phyloP scores from a whole-genome alignment of 2,797 vertebrate genomes.

The Cossypha heuglini region DNA sequence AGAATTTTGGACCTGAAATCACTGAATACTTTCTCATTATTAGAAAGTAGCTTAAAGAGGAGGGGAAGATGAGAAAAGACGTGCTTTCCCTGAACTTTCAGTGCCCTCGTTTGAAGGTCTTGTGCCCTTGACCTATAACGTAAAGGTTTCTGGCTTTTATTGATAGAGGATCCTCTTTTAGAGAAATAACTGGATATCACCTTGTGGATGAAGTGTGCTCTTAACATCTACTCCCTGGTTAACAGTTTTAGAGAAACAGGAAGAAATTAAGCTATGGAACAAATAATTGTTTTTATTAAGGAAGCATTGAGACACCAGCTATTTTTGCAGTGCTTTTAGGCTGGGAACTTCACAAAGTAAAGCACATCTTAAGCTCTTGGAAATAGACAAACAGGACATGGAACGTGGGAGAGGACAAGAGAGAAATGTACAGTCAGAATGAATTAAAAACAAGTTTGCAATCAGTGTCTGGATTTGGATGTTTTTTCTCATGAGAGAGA shows the following conservation, averaged over 20 bases:
- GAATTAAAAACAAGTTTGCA: neutral
- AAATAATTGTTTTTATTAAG: neutral
- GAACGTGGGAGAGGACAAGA: neutral
- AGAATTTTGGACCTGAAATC: neutral
- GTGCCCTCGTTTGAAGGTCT: neutral
- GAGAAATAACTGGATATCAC: neutral
- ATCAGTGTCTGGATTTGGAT: neutral
- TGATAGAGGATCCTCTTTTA: neutral
- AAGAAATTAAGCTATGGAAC: neutral
- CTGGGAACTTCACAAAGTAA: neutral
- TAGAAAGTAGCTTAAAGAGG: neutral
- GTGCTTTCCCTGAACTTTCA: neutral
- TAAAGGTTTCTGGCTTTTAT: conserved; percentile 19
- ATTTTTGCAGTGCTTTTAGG: neutral
- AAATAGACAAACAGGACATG: neutral
- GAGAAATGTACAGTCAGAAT: neutral
- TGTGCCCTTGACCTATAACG: conserved; percentile 7
- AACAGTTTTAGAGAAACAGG: neutral
- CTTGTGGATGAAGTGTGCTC: neutral
- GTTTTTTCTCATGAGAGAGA: neutral
- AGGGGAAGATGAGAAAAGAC: neutral
- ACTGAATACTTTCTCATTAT: neutral
- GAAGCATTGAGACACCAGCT: neutral
- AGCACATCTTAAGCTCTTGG: neutral
- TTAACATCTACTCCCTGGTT: neutral